Evolutionary conservation across 2,888 invertebrate species (phyloP), one percentile per base, ranked within the genome.

Genomic region (Drosophila monieri): DNA sequence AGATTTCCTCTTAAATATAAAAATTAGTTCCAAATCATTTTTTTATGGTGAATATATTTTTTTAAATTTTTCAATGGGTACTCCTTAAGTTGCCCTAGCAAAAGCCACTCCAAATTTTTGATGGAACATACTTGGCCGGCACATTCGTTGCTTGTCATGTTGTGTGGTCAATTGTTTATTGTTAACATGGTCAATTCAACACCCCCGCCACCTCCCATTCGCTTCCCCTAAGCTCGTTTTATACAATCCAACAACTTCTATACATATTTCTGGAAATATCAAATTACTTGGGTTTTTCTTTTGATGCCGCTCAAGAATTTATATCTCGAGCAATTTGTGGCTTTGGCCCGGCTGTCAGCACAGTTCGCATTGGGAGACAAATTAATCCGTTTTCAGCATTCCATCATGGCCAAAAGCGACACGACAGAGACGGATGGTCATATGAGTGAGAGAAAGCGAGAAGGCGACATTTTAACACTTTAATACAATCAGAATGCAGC

Each of bases 81-180:
- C 30, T 3, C 10, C 1, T 1, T 0, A 5, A 35, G 15, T 18
- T 44, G 54, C 9, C 3, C 6, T 6, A 6, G 8, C 5, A n/a
- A 32, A 12, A 25, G 8, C 1, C 15, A 12, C 14, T 41, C 9
- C n/a, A 52, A 48, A 59, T 52, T 59, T 35, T 48, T 70, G 70
- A 70, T 70, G 43, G 25, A 60, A 54, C 52, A 70, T 69, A 54
- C 58, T 71, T 73, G 58, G 57, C 59, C 48, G 44, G 64, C 56
- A 60, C 59, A 66, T 49, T 81, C 55, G 67, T 68, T 71, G 52
- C 53, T 55, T 84, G 80, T 76, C 85, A 74, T 84, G 80, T 85
- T 69, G 47, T 74, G 73, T 65, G 88, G 85, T 87, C 83, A 77
- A 85, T 81, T 79, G 77, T 87, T 78, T 78, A 85, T 85, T 74